These are phyloP conservation scores for Pinna nobilis DNA, from an alignment of 1,140 invertebrate genomes.

Conservation along the genomic window DNA sequence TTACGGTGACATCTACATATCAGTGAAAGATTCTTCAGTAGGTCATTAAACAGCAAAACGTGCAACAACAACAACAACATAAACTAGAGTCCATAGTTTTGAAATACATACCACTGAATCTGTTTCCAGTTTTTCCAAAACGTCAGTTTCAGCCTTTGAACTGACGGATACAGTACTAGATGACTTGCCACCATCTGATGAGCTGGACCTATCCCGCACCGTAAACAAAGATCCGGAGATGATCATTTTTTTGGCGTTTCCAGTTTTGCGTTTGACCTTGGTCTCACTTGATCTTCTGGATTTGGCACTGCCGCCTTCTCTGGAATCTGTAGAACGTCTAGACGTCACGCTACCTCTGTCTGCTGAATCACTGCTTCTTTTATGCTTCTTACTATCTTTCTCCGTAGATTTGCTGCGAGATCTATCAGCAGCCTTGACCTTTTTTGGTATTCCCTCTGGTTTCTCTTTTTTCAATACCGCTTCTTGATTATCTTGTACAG, in stretches of 20 bases:
- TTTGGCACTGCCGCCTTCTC: neutral
- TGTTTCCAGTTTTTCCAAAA: too few relatives aligned
- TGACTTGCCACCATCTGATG: conserved; percentile 14
- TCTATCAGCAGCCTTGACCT: neutral
- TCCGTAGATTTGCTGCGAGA: neutral
- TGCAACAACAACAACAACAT: too few relatives aligned
- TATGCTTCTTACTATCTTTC: neutral
- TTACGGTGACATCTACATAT: too few relatives aligned
- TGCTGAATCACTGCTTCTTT: too few relatives aligned
- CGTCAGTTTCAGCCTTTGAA: too few relatives aligned
- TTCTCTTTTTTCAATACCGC: neutral
- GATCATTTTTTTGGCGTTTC: conserved; percentile 31
- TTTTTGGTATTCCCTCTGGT: conserved; percentile 3
- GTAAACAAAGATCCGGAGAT: conserved; percentile 43
- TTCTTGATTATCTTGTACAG: neutral
- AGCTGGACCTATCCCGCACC: conserved; percentile 24
- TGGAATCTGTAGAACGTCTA: neutral
- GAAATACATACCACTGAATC: too few relatives aligned
- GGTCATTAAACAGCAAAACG: too few relatives aligned
- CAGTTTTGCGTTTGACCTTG: neutral
- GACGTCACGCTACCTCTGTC: too few relatives aligned
- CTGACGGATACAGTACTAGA: too few relatives aligned
- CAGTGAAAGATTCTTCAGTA: too few relatives aligned
- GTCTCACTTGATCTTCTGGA: neutral
- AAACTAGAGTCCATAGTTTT: too few relatives aligned